Base-by-base conservation (phyloP, 2,888 invertebrate species). In the Autographa gamma region DNA sequence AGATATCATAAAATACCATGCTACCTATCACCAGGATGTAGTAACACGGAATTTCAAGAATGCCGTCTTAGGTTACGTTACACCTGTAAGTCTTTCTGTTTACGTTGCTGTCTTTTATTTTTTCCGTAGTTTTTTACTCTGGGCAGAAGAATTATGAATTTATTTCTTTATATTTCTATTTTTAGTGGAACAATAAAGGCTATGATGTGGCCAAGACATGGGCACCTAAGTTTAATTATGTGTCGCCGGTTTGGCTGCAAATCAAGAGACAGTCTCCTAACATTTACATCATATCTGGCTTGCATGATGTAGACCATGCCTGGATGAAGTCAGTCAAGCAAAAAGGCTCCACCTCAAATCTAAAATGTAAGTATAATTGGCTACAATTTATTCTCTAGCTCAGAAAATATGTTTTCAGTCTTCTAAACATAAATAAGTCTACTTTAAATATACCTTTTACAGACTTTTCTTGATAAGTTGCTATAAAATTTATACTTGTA, bases 201-300 rank as follows among this genome's bases (percentile, higher is more conserved):
- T 98, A 99, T 92, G 98, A 99, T 92, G 96, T 99, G 63, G 98
- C 99, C 0, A 99, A 99, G 93, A 97, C 96, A 68, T 99, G 99
- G 96, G 97, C 97, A 13, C 96, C 97, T 59, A 99, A 99, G 92
- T 98, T 99, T 85, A 97, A 98, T 64, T 97, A 98, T 86, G 97
- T 99, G 32, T 98, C 99, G 0, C 99, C 99, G 0, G 99, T 99
- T 0, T 99, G 99, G 99, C 96, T 99, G 41, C 98, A 99, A 93
- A 94, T 99, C 16, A 96, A 97, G 72, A 95, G 97, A 54, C 97
- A 97, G 71, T 96, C 96, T 18, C 92, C 95, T 2, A 96, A 96
- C 69, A 96, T 96, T 25, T 98, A 97, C 88, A 96, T 97, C 63
- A 91, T 98, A 64, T 96, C 96, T 0, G 97, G 98, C 0, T 95